Percentiles rank a stretch among this genome's conserved stretches.
phyloP scores from a whole-genome alignment of 92 coral and sea anemone genomes.

The Virgularia gustaviana region DNA sequence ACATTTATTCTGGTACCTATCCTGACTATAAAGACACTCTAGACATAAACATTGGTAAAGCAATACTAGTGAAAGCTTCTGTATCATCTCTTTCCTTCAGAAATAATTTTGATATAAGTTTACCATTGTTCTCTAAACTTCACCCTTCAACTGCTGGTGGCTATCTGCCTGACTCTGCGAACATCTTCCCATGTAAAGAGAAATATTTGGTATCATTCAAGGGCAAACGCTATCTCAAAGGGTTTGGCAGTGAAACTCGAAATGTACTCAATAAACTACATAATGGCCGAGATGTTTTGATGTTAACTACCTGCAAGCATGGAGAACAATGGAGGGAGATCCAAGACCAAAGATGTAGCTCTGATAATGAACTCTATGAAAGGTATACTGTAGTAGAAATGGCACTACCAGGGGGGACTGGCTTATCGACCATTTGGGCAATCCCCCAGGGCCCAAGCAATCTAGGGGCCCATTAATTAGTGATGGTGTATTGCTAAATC shows the following conservation, averaged over 20 bases:
- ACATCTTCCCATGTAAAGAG: slow-evolving; percentile 66
- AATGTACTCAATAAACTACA: slow-evolving; percentile 83
- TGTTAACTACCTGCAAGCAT: slow-evolving; percentile 87
- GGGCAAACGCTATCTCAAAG: slow-evolving; percentile 81
- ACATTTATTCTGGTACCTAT: slow-evolving; percentile 88
- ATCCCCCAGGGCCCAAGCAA: no score
- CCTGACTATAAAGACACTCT: slow-evolving; percentile 67
- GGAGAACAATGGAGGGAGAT: slow-evolving; percentile 66
- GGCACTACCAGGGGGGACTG: no score
- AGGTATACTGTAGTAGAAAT: no score
- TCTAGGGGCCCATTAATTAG: no score
- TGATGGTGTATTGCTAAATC: no score
- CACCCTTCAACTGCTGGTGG: slow-evolving; percentile 61
- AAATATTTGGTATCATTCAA: slow-evolving; percentile 80
- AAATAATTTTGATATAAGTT: slow-evolving; percentile 72
- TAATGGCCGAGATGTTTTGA: slow-evolving; percentile 78
- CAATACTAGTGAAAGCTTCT: slow-evolving; percentile 87
- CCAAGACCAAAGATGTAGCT: slow-evolving; percentile 70
- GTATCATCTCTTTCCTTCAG: slow-evolving; percentile 54
- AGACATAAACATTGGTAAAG: slow-evolving; percentile 69
- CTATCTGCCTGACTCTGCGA: slow-evolving; percentile 51
- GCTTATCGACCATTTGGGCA: no score
- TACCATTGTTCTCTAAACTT: slow-evolving; percentile 73
- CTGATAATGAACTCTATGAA: slow-evolving; percentile 74
- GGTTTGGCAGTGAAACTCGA: slow-evolving; percentile 89